Evolutionary conservation across 1,140 invertebrate genomes (phyloP).

Genomic region (Physella acuta): DNA sequence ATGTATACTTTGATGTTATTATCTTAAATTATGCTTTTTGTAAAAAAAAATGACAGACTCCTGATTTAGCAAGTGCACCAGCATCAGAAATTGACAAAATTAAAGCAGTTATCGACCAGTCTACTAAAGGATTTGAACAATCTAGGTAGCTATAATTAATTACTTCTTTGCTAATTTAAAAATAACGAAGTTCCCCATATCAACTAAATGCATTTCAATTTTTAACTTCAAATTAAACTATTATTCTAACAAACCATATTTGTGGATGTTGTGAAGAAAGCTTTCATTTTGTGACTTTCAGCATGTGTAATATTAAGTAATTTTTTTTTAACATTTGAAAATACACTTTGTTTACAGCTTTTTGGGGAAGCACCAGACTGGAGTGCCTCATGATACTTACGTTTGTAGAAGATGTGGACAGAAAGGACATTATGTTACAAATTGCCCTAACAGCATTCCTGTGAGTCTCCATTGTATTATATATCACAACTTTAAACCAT

Average conservation of each 20-base stretch:
- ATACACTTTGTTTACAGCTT: slow-evolving; percentile 75
- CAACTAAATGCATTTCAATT: too few relatives aligned
- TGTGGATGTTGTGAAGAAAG: neutral
- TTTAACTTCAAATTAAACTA: neutral
- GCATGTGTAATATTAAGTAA: too few relatives aligned
- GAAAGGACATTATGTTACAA: slow-evolving; percentile 91
- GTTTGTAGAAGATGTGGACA: slow-evolving; percentile 90
- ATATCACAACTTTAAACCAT: neutral
- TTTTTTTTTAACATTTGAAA: too few relatives aligned
- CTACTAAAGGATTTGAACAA: slow-evolving; percentile 93
- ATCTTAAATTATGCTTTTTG: neutral
- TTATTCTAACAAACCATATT: too few relatives aligned
- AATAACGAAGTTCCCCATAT: too few relatives aligned
- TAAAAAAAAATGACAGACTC: slow-evolving; percentile 64
- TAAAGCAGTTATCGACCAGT: slow-evolving; percentile 93
- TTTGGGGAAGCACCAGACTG: slow-evolving; percentile 69
- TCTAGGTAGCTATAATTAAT: slow-evolving; percentile 74
- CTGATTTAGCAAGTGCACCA: slow-evolving; percentile 86
- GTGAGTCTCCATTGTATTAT: slow-evolving; percentile 1
- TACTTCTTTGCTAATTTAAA: neutral
- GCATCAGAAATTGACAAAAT: slow-evolving; percentile 96
- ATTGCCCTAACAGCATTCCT: slow-evolving; percentile 69
- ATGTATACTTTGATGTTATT: neutral
- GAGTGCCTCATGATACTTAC: slow-evolving; percentile 84
- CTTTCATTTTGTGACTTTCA: too few relatives aligned